phyloP scores from a whole-genome alignment of 2,113 vertebrate genomes.

The Telmatochromis sp. region DNA sequence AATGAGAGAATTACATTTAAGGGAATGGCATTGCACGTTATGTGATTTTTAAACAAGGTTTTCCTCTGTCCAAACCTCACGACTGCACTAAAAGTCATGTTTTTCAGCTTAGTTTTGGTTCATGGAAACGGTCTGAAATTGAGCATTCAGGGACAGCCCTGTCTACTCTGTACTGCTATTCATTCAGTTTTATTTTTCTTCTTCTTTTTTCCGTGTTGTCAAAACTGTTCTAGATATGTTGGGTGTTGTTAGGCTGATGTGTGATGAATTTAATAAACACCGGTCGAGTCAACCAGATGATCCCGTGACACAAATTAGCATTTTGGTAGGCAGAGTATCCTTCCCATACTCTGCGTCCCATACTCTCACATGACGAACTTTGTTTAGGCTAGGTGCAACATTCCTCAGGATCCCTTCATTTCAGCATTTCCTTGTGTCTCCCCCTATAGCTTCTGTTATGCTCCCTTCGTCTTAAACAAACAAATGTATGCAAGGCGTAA shows the following conservation, averaged over 20 bases:
- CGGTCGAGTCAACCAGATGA: neutral
- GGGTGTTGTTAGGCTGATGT: neutral
- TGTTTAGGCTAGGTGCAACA: conserved; percentile 60
- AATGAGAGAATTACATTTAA: neutral
- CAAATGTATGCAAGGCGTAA: neutral
- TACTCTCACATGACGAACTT: conserved; percentile 42
- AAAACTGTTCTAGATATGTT: neutral
- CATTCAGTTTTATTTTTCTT: neutral
- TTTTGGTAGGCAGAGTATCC: neutral
- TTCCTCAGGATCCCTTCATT: conserved; percentile 36
- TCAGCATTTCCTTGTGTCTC: neutral
- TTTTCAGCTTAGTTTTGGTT: neutral
- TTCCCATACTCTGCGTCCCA: neutral
- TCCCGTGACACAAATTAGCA: conserved; percentile 34
- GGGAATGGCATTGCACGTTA: neutral
- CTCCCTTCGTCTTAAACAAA: neutral
- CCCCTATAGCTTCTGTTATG: neutral
- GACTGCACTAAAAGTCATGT: neutral
- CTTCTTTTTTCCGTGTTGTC: neutral
- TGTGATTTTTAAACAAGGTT: neutral
- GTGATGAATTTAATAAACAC: neutral
- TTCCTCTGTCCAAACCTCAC: neutral
- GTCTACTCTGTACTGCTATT: neutral
- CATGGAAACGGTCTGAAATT: neutral
- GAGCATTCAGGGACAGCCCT: neutral